Percentiles rank a stretch among this genome's conserved stretches.
Conservation (phyloP, 2,797 vertebrate genomes). For the Melopsittacus undulatus region DNA sequence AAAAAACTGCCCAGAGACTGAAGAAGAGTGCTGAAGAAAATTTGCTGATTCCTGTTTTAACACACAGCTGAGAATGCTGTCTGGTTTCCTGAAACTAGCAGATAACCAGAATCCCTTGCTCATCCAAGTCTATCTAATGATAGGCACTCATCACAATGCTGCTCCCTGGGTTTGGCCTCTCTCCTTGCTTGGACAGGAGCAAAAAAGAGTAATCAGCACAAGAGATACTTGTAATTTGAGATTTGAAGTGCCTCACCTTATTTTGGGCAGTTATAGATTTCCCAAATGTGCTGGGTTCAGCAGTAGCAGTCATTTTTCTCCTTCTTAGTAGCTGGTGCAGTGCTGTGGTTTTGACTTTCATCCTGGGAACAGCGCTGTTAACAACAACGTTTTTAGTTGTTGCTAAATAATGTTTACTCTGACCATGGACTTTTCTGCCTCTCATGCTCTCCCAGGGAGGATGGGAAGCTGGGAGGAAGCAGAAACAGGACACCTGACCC, state of each 20-base stretch:
- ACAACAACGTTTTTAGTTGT: no score
- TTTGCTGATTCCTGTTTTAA: neutral
- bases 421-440: no score
- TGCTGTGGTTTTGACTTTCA: no score
- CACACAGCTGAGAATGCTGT: neutral
- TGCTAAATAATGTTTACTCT: no score
- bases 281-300: neutral
- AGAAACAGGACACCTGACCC: no score
- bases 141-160: neutral
- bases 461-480: no score
- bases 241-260: fast-evolving
- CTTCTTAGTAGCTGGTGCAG: no score
- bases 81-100: neutral
- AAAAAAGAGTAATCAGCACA: neutral
- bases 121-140: neutral
- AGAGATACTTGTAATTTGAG: neutral
- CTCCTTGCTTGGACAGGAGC: neutral
- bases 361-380: no score
- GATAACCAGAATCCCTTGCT: neutral
- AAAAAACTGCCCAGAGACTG: neutral
- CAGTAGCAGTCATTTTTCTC: no score
- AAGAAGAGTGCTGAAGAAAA: neutral
- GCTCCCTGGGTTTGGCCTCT: neutral
- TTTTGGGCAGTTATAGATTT: neutral
- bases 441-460: no score